Evolutionary conservation across 2,113 vertebrate species (phyloP).

Genomic region (Heptranchias perlo): DNA sequence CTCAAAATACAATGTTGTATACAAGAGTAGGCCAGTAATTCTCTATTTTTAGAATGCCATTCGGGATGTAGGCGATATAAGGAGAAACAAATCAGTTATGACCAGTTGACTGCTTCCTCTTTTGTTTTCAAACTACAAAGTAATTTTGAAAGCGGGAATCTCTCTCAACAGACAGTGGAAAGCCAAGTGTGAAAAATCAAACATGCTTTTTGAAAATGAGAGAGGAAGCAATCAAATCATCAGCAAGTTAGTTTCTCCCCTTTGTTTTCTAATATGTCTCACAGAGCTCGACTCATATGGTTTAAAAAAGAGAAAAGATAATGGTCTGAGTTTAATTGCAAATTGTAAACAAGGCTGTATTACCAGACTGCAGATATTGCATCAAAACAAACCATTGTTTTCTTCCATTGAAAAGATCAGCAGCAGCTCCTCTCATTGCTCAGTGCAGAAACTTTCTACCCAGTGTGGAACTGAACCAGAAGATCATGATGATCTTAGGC

Average conservation of each 20-base stretch:
- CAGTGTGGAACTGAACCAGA: neutral
- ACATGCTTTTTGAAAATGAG: neutral
- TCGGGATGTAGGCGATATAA: neutral
- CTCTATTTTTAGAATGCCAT: neutral
- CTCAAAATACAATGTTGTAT: neutral
- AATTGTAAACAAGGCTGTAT: neutral
- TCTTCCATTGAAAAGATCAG: neutral
- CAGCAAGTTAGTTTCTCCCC: neutral
- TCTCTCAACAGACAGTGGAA: neutral
- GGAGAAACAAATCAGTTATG: neutral
- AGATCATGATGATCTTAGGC: no score
- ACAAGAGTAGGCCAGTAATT: neutral
- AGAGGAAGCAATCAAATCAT: neutral
- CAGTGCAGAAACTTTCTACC: neutral
- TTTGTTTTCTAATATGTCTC: neutral
- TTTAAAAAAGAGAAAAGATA: neutral
- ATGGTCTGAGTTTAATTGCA: neutral
- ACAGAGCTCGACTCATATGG: neutral
- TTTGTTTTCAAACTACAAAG: constrained; percentile 22
- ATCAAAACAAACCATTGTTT: neutral
- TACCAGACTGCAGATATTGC: neutral
- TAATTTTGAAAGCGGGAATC: neutral
- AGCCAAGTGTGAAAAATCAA: neutral
- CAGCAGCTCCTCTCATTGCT: neutral
- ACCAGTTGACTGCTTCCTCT: neutral